phyloP scores from a whole-genome alignment of 2,113 vertebrate genomes.

The Thinocorus orbignyianus region DNA sequence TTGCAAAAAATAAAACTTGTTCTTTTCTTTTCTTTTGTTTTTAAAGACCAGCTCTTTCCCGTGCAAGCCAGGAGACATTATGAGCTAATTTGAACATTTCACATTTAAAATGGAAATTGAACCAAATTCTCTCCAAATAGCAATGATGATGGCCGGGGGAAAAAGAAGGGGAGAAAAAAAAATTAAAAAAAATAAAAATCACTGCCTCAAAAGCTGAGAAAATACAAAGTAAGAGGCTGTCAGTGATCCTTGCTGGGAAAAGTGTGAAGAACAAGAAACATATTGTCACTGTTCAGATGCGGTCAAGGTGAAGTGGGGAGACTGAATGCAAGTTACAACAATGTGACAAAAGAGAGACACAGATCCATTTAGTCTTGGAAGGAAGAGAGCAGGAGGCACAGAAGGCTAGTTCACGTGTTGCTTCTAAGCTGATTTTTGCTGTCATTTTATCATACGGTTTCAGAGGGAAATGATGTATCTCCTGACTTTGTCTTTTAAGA shows the following conservation, averaged over 20 bases:
- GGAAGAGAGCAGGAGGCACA: slow-evolving; percentile 56
- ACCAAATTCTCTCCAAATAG: slow-evolving; percentile 47
- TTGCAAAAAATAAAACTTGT: neutral
- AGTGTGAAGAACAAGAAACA: slow-evolving; percentile 60
- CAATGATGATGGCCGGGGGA: neutral
- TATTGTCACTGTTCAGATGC: slow-evolving; percentile 54
- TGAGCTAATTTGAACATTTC: slow-evolving; percentile 52
- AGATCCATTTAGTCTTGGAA: slow-evolving; percentile 62
- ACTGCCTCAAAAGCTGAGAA: slow-evolving; percentile 36
- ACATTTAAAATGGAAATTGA: slow-evolving; percentile 60
- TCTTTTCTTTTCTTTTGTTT: neutral
- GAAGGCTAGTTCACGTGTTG: slow-evolving; percentile 52
- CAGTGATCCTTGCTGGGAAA: slow-evolving; percentile 66
- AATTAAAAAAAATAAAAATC: neutral
- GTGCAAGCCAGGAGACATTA: slow-evolving; percentile 8
- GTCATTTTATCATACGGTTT: slow-evolving; percentile 63
- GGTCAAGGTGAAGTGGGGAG: slow-evolving; percentile 58
- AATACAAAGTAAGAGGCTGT: slow-evolving; percentile 57
- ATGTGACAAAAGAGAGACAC: slow-evolving; percentile 69
- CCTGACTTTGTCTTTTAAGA: slow-evolving; percentile 72
- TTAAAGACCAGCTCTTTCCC: neutral
- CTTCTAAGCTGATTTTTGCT: slow-evolving; percentile 66
- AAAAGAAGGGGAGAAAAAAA: neutral
- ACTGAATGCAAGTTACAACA: slow-evolving; percentile 62
- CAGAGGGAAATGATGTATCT: slow-evolving; percentile 69